Conservation (phyloP, 2,888 invertebrate genomes). For the Pherbina coryleti region DNA sequence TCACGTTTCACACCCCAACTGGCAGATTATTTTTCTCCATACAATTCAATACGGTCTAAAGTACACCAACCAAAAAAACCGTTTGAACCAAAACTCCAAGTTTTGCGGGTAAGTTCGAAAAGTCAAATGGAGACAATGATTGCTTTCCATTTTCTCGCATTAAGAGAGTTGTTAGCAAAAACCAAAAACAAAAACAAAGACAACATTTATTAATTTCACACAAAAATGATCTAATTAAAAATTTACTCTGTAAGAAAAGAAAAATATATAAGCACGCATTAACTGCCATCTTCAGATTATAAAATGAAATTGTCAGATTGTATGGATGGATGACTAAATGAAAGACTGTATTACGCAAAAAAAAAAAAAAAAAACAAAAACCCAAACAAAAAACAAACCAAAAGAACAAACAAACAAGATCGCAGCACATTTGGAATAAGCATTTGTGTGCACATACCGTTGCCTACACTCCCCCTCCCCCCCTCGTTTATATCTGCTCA, state of each 20-base stretch:
- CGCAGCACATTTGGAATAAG: neutral
- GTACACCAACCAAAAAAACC: too few species aligned
- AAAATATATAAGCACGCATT: neutral
- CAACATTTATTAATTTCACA: neutral
- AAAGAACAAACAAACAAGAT: neutral
- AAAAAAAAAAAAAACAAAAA: neutral
- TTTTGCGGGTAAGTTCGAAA: too few species aligned
- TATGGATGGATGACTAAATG: neutral
- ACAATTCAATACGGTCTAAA: too few species aligned
- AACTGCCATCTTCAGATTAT: neutral
- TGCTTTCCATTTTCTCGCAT: too few species aligned
- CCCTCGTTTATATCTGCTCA: neutral
- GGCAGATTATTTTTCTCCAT: too few species aligned
- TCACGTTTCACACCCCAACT: too few species aligned
- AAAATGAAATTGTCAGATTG: neutral
- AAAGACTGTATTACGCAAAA: neutral
- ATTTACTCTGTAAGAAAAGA: neutral
- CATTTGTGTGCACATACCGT: neutral
- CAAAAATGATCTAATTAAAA: constrained; percentile 15
- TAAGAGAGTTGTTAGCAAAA: too few species aligned
- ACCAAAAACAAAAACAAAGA: neutral
- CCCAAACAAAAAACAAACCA: neutral
- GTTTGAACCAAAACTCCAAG: too few species aligned
- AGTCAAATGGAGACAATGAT: too few species aligned
- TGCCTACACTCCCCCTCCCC: neutral